These are phyloP conservation scores for human (Homo sapiens) DNA, from an alignment of 2,113 vertebrate species.

Conservation along the genomic window DNA sequence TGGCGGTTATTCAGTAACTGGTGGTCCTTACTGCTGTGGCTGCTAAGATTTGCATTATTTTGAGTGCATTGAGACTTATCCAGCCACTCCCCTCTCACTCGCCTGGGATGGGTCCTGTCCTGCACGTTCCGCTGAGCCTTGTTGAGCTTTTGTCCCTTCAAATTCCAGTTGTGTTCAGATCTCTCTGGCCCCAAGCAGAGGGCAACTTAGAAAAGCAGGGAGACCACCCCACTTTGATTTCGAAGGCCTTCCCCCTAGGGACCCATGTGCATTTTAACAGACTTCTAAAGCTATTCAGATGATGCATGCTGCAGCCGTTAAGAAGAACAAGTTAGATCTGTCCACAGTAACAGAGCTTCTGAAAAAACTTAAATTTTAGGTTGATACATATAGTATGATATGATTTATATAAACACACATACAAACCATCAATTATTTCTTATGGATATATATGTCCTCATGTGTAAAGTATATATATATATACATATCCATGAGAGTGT, in stretches of 20 bases:
- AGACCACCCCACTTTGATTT: no score
- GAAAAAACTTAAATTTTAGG: neutral
- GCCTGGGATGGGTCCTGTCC: neutral
- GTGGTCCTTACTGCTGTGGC: neutral
- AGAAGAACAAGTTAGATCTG: neutral
- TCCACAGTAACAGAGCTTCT: neutral
- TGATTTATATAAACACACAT: neutral
- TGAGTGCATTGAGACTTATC: neutral
- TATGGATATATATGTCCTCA: neutral
- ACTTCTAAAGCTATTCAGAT: neutral
- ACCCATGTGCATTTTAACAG: neutral
- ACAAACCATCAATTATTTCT: neutral
- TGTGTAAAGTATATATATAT: neutral
- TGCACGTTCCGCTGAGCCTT: neutral
- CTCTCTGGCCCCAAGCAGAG: no score
- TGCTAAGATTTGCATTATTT: accelerated
- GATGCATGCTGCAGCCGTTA: no score
- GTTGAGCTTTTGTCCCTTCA: accelerated
- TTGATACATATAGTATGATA: no score
- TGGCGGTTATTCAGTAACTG: no score
- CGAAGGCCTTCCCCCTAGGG: neutral
- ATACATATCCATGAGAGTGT: no score
- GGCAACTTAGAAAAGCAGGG: neutral
- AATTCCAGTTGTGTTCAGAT: no score
- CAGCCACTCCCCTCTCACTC: accelerated